A percentile compares a stretch with the other conserved stretches of the same genome.
These are phyloP conservation scores for Tipula unca DNA, from an alignment of 2,888 invertebrate genomes.

Conservation along the genomic window DNA sequence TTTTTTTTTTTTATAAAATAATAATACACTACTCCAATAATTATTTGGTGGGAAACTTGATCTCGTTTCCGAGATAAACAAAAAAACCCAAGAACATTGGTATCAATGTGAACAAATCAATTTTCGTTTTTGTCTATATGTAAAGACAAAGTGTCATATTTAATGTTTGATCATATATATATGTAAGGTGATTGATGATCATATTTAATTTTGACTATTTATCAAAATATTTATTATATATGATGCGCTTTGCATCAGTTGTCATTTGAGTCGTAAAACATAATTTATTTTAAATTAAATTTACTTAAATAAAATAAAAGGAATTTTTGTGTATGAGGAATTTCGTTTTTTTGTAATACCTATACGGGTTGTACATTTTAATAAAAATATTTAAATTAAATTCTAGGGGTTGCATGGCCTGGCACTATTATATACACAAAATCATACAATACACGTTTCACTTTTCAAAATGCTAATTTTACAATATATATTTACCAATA, in stretches of 20 bases:
- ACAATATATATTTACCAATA: neutral
- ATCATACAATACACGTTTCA: neutral
- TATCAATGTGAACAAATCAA: neutral
- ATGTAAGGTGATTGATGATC: neutral
- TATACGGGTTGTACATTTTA: neutral
- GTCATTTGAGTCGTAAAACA: neutral
- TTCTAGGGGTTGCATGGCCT: neutral
- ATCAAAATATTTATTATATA: neutral
- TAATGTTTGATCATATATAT: neutral
- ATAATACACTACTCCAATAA: neutral
- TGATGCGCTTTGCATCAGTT: neutral
- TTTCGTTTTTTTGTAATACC: neutral
- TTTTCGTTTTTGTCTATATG: neutral
- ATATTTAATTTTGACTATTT: neutral
- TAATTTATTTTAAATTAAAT: neutral
- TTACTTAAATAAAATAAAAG: neutral
- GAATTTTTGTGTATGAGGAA: neutral
- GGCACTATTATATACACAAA: neutral
- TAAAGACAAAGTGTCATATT: neutral
- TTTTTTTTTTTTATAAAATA: neutral
- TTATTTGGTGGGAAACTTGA: neutral
- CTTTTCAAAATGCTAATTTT: constrained; percentile 2
- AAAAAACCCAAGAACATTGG: neutral
- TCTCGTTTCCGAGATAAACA: neutral
- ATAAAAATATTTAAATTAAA: neutral